Evolutionary conservation across 2,888 invertebrate species (phyloP).

Genomic region (Agrochola macilenta): DNA sequence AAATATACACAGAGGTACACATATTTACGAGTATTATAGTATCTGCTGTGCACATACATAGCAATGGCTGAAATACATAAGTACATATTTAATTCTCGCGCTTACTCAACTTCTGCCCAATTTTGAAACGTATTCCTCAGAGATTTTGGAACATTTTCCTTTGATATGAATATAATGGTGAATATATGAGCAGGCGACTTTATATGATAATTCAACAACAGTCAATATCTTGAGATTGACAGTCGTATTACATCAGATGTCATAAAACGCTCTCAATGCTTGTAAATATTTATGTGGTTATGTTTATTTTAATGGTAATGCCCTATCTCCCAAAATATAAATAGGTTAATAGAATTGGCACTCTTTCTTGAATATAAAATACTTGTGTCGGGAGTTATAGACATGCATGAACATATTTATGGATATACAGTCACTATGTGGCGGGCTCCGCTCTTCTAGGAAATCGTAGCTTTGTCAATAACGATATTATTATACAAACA

Average conservation of each 20-base stretch:
- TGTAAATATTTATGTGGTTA: slow-evolving; percentile 55
- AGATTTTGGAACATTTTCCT: slow-evolving; percentile 13
- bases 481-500: background rate
- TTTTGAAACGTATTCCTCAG: background rate
- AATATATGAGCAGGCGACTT: slow-evolving; percentile 27
- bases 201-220: slow-evolving; percentile 59
- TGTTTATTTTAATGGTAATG: slow-evolving; percentile 46
- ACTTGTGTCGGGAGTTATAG: background rate
- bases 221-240: slow-evolving; percentile 66
- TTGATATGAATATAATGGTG: slow-evolving; percentile 18
- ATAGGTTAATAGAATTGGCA: slow-evolving; percentile 1
- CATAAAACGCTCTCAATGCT: slow-evolving; percentile 63
- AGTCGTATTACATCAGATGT: slow-evolving; percentile 69
- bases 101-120: background rate
- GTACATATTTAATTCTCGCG: slow-evolving; percentile 24
- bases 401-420: background rate
- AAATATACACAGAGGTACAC: slow-evolving; percentile 3
- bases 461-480: too few relatives aligned
- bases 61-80: slow-evolving; percentile 10
- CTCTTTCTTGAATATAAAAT: background rate
- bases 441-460: too few relatives aligned
- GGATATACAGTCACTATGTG: too few relatives aligned
- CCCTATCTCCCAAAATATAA: slow-evolving; percentile 28
- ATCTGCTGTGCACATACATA: background rate
- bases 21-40: background rate